Base-by-base conservation (phyloP, 2,888 invertebrate genomes). In the Stratiomys singularior region DNA sequence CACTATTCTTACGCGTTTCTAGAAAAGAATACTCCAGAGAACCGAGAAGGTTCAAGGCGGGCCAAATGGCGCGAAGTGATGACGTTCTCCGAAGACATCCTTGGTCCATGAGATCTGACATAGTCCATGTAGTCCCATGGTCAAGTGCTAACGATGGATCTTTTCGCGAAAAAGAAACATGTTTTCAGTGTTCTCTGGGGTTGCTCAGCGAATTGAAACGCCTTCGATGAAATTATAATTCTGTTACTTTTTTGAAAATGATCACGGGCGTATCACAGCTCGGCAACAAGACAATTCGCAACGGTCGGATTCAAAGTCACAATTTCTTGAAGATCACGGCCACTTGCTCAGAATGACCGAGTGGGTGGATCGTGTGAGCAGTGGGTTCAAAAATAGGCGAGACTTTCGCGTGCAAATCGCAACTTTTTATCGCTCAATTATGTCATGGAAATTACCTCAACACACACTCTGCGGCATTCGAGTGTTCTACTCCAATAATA, bases 381-480 rank as follows among this genome's bases (percentile, higher is more conserved):
- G 74, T 74, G 74, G 58, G 37, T 60, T 58, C 37, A 74, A 37
- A 74, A 74, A 74, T 74, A 74, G 58, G 30, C 37, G 23, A 52
- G 46, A 56, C 18, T 21, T 74, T 30, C 58, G 58, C 58, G 74
- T 44, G 74, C 30, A 60, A 60, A 23, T 47, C 23, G 23, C 23
- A 11, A 47, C n/a, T 67, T 69, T 69, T 69, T 69, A 25, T 30
- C 28, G 21, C 13, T 37, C 25, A 58, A 58, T 74, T 74, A 60
- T 74, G 60, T 74, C 74, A 74, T 74, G 30, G 67, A 60, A 74
- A 60, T 74, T 74, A 74, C 74, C 74, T 74, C 74, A 74, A 23
- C 27, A n/a, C 30, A 37, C 69, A 15, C 46, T 30, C 13, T 11
- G 4, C 37, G 15, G 44, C 66, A 18, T 23, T n/a, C 60, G 25